Evolutionary conservation across 92 coral and sea anemone species (phyloP), one percentile per base, ranked within the genome.

Genomic region (Umimayanthus kanabou): DNA sequence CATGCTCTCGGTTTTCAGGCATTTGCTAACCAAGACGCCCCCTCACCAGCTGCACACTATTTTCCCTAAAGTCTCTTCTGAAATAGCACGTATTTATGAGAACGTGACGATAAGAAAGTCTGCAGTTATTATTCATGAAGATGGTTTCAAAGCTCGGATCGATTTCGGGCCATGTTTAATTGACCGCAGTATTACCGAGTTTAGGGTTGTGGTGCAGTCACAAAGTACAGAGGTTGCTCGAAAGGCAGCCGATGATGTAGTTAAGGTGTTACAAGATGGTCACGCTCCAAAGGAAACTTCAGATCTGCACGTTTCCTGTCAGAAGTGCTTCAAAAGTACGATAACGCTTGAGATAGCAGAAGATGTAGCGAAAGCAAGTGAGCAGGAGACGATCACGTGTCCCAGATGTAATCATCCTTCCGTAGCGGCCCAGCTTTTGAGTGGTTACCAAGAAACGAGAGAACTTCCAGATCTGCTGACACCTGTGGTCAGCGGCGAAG

Each of bases 91-190:
- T 14, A 73, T 79, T 13, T 90, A 87, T 86, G n/a, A 42, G 15
- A 81, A 50, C 20, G 91, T 90, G 28, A 73, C 90, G 16, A 39
- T 91, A 15, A 89, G 94, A 18, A 84, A 85, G 67, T 85, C 50
- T 10, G 50, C 50, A 6, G 50, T 90, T 37, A 92, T 93, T 40
- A 61, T 92, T 77, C 89, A 89, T 73, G 87, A 76, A 76, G 89
- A 89, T 50, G 81, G 57, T 2, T 92, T 58, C 39, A 87, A 91
- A 71, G 85, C 42, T 23, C 94, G 96, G 25, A 81, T 93, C 53
- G 96, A 93, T 39, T 73, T 81, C 14, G 96, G 94, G 26, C 96
- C 96, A 22, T 93, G 93, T 81, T 82, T 85, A 69, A 69, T 88
- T 72, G 88, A 92, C 88, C 88, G 81, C n/a, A 71, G 81, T 80